These are phyloP conservation scores for Ctenoplectra terminalis DNA, from an alignment of 1,140 invertebrate species.

Conservation along the genomic window DNA sequence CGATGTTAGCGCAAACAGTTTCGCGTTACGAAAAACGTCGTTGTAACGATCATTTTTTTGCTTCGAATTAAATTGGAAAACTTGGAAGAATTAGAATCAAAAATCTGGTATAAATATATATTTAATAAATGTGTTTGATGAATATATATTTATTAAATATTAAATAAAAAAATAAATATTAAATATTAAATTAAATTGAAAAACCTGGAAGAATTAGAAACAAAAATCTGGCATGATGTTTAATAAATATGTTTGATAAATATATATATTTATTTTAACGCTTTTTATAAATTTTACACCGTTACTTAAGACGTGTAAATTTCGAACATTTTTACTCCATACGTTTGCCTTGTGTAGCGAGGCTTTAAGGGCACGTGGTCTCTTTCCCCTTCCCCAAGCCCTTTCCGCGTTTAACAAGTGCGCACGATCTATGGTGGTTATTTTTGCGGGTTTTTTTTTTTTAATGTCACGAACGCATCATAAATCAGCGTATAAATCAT, in stretches of 20 bases:
- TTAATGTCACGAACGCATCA: neutral
- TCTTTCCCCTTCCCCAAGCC: neutral
- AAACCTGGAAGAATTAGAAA: too few relatives aligned
- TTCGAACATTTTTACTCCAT: neutral
- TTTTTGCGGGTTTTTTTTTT: neutral
- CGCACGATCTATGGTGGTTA: neutral
- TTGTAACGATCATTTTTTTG: neutral
- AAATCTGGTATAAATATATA: too few relatives aligned
- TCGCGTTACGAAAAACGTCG: neutral
- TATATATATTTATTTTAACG: too few relatives aligned
- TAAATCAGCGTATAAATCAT: constrained; percentile 47
- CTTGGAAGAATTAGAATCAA: too few relatives aligned
- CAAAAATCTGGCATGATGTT: too few relatives aligned
- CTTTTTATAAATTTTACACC: too few relatives aligned
- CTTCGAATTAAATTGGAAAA: too few relatives aligned
- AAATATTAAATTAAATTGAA: too few relatives aligned
- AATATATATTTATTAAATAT: too few relatives aligned
- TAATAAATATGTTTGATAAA: too few relatives aligned
- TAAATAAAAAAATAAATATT: too few relatives aligned
- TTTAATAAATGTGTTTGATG: too few relatives aligned
- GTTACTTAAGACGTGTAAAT: neutral
- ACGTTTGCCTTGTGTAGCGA: neutral
- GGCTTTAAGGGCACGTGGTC: neutral
- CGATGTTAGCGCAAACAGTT: constrained; percentile 21
- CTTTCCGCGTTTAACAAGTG: neutral